A percentile compares a stretch with the other conserved stretches of the same genome.
phyloP scores from a whole-genome alignment of 2,888 invertebrate species.

The Oxycera nigricornis region DNA sequence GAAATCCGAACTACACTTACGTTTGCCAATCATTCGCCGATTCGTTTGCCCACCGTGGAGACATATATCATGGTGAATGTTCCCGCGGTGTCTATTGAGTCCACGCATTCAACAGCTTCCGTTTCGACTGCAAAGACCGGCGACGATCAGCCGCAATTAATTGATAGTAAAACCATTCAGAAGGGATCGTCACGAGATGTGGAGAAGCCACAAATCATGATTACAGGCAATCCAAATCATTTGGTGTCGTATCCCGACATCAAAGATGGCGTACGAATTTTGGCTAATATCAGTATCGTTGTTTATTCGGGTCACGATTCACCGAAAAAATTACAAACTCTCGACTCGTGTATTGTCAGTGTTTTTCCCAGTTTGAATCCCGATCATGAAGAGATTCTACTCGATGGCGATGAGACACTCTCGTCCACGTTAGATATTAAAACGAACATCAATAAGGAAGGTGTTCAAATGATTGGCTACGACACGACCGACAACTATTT shows the following conservation, averaged over 20 bases:
- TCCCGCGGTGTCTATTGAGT: constrained; percentile 3
- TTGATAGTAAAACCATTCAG: not conserved
- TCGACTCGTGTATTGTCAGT: constrained; percentile 93
- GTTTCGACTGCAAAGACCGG: not conserved
- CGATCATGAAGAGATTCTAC: constrained; percentile 82
- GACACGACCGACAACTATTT: constrained; percentile 59
- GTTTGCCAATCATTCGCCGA: constrained; percentile 58
- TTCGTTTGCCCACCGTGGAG: constrained; percentile 59
- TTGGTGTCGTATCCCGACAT: constrained; percentile 61
- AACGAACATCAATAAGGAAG: constrained; percentile 88
- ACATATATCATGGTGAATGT: constrained; percentile 62
- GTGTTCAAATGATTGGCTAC: constrained; percentile 67
- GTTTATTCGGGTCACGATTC: constrained; percentile 62
- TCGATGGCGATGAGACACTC: constrained; percentile 59
- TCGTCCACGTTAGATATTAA: constrained; percentile 60
- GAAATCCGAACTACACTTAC: constrained; percentile 59
- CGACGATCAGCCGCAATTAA: constrained; percentile 7
- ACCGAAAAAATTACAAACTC: constrained; percentile 65
- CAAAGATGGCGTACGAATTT: constrained; percentile 78
- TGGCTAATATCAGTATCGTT: constrained; percentile 83
- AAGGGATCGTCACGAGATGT: not conserved
- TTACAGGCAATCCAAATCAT: constrained; percentile 57
- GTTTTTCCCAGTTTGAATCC: constrained; percentile 95
- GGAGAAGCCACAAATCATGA: constrained; percentile 48
- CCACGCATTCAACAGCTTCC: not conserved